Base-by-base conservation (phyloP, 2,797 vertebrate species). In the Oreochromis grahami region DNA sequence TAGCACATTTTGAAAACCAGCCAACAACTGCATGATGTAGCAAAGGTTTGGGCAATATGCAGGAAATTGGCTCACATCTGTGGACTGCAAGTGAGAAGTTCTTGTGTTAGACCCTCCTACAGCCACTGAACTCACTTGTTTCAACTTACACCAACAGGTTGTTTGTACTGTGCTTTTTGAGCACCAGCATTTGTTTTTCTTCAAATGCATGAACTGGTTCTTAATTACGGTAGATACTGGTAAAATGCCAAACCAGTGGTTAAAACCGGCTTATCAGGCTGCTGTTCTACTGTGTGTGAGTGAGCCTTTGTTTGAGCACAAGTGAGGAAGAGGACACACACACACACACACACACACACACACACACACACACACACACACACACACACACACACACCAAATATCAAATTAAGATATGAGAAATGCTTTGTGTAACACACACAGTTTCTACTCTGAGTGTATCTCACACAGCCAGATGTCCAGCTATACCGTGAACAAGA, bases 261-360 rank as follows among this genome's bases (percentile, higher is more conserved):
- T 52, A 5, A 78, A 83, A 77, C 36, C 36, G 36, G 36, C 9
- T 38, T 38, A 10, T 10, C 36, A 38, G 9, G 36, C 36, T 38
- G 36, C 36, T 10, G 36, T 38, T 38, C 36, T 38, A 6, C 8
- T 10, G 36, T 10, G 34, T 36, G 19, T 24, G 17, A 5, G 10
- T 13, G 19, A 19, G 3, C 24, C 2, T 41, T 26, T 41, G 29
- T 74, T 8, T 74, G 70, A 5, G 87, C 98, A 99, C 82, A 98
- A 98, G 98, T 99, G 84, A 84, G 91, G 93, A 85, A 84, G 89
- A 92, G 84, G 34, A 83, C 17, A 80, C 63, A 85, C 56, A 87
- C 14, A 82, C 15, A 10, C 24, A 24, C 24, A 24, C 24, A 24
- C 24, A n/a, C 24, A 24, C 24, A 24, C 24, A 24, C 24, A 24